These are phyloP conservation scores for Rhagonycha lutea DNA, from an alignment of 2,888 invertebrate genomes.

Conservation along the genomic window DNA sequence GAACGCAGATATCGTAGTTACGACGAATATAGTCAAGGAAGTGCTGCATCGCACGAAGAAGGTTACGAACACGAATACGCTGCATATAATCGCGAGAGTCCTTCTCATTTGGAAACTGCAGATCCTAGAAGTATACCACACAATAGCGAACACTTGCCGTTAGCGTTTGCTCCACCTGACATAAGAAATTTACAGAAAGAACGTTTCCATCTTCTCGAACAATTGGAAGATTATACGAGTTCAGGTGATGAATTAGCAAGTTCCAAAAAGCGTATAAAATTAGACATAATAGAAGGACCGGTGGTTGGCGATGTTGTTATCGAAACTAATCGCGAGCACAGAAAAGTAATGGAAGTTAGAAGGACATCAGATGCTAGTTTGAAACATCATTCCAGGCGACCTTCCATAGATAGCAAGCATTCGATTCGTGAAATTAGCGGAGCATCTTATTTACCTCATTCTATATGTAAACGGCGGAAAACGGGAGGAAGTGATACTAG, in stretches of 20 bases:
- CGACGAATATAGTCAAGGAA: constrained; percentile 76
- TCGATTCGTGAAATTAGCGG: constrained; percentile 41
- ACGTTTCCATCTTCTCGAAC: constrained; percentile 70
- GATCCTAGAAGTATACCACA: constrained; percentile 55
- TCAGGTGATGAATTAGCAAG: constrained; percentile 70
- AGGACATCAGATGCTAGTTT: constrained; percentile 58
- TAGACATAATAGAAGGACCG: constrained; percentile 57
- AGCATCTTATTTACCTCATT: constrained; percentile 51
- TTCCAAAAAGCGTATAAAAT: constrained; percentile 69
- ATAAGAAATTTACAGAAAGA: constrained; percentile 73
- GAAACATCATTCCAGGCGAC: constrained; percentile 55
- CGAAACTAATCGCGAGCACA: constrained; percentile 53
- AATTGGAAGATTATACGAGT: constrained; percentile 72
- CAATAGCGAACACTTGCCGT: constrained; percentile 37
- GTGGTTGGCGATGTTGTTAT: constrained; percentile 50
- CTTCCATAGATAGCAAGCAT: constrained; percentile 58
- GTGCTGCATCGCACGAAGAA: constrained; percentile 70
- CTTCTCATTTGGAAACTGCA: constrained; percentile 53
- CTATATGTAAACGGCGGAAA: constrained; percentile 61
- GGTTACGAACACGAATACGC: constrained; percentile 53
- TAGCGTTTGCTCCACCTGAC: constrained; percentile 58
- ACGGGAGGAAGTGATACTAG: constrained; percentile 53
- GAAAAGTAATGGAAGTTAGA: constrained; percentile 58
- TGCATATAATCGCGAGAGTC: constrained; percentile 55
- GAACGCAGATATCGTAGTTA: constrained; percentile 66